A percentile compares a stretch with the other conserved stretches of the same genome.
Evolutionary conservation across 2,888 invertebrate species (phyloP).

Genomic region (Macrostomum cliftonense): DNA sequence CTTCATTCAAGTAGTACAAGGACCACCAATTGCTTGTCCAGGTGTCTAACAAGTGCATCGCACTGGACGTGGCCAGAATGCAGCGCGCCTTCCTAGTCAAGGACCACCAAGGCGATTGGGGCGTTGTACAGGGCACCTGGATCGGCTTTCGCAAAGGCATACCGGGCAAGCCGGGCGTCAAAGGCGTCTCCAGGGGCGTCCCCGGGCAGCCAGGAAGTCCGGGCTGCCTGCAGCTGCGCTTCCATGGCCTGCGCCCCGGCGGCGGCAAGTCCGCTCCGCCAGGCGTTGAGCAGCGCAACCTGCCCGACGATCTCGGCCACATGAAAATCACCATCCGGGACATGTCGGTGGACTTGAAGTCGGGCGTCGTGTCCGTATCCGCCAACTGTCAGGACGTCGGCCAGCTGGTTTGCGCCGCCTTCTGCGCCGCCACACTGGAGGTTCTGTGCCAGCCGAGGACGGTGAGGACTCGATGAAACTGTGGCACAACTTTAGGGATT

Average conservation of each 20-base stretch:
- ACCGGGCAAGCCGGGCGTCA: conserved; percentile 22
- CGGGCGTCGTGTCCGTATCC: conserved; percentile 20
- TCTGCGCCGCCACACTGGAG: conserved; percentile 39
- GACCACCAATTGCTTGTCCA: no score
- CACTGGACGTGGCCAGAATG: not conserved
- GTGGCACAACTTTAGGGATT: not conserved
- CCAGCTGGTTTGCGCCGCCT: conserved; percentile 39
- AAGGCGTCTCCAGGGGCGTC: conserved; percentile 12
- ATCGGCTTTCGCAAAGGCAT: conserved; percentile 32
- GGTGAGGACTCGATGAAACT: not conserved
- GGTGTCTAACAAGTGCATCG: no score
- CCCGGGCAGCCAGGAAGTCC: conserved; percentile 27
- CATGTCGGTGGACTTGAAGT: conserved; percentile 19
- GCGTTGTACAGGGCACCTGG: conserved; percentile 39
- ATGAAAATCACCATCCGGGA: not conserved
- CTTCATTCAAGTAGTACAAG: no score
- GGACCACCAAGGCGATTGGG: conserved; percentile 40
- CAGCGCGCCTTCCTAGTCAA: conserved; percentile 40
- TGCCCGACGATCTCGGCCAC: not conserved
- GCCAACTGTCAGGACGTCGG: conserved; percentile 29
- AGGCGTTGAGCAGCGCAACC: not conserved
- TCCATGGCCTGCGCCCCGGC: not conserved
- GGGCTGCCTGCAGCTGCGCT: conserved; percentile 18
- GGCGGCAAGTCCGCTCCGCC: not conserved
- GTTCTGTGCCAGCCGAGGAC: conserved; percentile 41